Evolutionary conservation across 2,888 invertebrate genomes (phyloP).

Genomic region (Diarsia dahlii): DNA sequence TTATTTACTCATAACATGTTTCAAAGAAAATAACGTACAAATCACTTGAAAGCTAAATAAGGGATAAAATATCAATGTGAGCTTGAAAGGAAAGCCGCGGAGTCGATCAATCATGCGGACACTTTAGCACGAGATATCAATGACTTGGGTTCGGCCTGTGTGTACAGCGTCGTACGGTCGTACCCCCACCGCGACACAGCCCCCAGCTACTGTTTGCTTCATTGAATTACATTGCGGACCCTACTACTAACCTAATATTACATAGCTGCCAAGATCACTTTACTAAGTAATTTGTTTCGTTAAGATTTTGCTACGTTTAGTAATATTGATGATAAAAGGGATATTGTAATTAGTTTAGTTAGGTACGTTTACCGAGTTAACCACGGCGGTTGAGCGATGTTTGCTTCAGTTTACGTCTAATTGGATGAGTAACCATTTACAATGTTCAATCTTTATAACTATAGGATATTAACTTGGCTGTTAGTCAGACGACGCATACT

Average conservation of each 20-base stretch:
- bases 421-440: slow-evolving; percentile 47
- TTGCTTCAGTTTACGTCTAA: slow-evolving; percentile 34
- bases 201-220: slow-evolving; percentile 65
- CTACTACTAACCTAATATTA: slow-evolving; percentile 64
- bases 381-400: slow-evolving; percentile 36
- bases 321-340: slow-evolving; percentile 62
- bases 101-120: slow-evolving; percentile 82
- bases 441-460: slow-evolving; percentile 14
- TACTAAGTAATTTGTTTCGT: slow-evolving; percentile 68
- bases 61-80: slow-evolving; percentile 68
- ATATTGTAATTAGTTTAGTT: slow-evolving; percentile 56
- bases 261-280: slow-evolving; percentile 63
- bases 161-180: slow-evolving; percentile 40
- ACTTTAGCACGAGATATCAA: slow-evolving; percentile 76
- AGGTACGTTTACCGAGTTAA: slow-evolving; percentile 45
- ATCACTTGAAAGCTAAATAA: slow-evolving; percentile 74
- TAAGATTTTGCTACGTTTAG: slow-evolving; percentile 61
- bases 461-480: not conserved
- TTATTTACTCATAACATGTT: slow-evolving; percentile 23
- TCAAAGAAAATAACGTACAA: slow-evolving; percentile 57
- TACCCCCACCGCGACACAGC: slow-evolving; percentile 22
- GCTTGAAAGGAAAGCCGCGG: slow-evolving; percentile 69
- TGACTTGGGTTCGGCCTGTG: slow-evolving; percentile 65
- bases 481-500: not conserved
- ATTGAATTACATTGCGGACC: slow-evolving; percentile 70